Evolutionary conservation across 2,113 vertebrate genomes (phyloP).

Genomic region (Propithecus coquereli): DNA sequence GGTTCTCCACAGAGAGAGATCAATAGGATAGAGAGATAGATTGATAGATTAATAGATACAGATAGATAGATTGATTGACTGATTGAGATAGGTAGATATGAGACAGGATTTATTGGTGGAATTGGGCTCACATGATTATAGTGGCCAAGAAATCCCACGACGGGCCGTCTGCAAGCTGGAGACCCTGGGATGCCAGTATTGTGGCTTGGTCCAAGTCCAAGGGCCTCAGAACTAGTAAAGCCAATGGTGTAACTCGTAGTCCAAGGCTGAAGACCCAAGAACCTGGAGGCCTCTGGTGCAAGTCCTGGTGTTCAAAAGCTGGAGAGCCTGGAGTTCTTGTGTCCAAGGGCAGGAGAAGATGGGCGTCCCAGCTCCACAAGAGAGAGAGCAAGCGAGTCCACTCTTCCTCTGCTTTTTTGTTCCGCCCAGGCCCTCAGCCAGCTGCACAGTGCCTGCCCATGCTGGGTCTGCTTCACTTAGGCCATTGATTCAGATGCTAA

Average conservation of each 20-base stretch:
- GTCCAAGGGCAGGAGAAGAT: not conserved
- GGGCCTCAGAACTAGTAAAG: not conserved
- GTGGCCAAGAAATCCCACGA: too few species aligned
- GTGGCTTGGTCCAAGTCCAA: not conserved
- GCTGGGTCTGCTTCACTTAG: accelerated
- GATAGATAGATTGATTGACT: too few species aligned
- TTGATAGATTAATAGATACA: not conserved
- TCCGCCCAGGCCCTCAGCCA: too few species aligned
- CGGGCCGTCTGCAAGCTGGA: too few species aligned
- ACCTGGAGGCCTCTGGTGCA: not conserved
- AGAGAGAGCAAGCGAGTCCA: not conserved
- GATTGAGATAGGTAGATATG: not conserved
- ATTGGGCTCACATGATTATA: too few species aligned
- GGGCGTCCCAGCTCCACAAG: accelerated
- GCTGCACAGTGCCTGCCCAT: not conserved
- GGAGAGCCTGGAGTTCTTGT: not conserved
- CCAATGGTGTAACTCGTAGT: not conserved
- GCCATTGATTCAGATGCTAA: too few species aligned
- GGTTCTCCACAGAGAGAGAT: not conserved
- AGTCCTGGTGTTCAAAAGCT: not conserved
- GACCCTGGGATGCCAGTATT: not conserved
- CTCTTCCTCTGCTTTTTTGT: not conserved
- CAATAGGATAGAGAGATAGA: not conserved
- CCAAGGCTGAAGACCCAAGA: not conserved
- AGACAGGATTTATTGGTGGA: not conserved